These are phyloP conservation scores for Xerus inauris DNA, from an alignment of 2,113 vertebrate genomes.

Conservation along the genomic window DNA sequence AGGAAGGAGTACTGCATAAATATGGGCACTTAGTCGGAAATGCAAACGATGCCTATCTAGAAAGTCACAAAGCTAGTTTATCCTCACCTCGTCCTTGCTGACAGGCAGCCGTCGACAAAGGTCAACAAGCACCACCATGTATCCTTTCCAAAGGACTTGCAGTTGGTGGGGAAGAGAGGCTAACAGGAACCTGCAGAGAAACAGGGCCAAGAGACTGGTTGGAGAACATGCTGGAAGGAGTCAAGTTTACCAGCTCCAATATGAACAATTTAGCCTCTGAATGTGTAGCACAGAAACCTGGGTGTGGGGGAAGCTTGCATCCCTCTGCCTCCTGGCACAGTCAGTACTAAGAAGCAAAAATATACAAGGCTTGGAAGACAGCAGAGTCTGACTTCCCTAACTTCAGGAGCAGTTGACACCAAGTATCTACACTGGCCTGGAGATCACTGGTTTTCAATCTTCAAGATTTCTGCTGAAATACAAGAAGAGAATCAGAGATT, in stretches of 20 bases:
- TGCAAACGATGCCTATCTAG: background rate
- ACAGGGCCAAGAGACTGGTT: background rate
- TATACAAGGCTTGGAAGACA: background rate
- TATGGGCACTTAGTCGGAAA: background rate
- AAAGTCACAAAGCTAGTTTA: background rate
- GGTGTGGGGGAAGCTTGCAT: background rate
- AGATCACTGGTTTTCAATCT: background rate
- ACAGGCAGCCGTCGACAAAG: background rate
- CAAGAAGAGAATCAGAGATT: background rate
- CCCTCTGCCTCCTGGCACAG: too few species aligned
- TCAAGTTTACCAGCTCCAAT: too few species aligned
- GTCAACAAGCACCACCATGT: background rate
- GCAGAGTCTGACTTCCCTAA: background rate
- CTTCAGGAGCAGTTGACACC: too few species aligned
- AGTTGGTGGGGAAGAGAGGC: background rate
- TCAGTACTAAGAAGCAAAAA: background rate
- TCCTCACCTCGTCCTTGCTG: background rate
- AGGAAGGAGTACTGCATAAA: background rate
- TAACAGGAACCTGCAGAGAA: background rate
- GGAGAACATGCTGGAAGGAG: background rate
- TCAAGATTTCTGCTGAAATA: background rate
- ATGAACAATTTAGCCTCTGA: background rate
- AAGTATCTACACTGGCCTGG: background rate
- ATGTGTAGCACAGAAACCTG: background rate
- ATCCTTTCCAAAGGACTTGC: background rate